A percentile compares a stretch with the other conserved stretches of the same genome.
These are phyloP conservation scores for Erythrolamprus reginae DNA, from an alignment of 2,113 vertebrate species.

Conservation along the genomic window DNA sequence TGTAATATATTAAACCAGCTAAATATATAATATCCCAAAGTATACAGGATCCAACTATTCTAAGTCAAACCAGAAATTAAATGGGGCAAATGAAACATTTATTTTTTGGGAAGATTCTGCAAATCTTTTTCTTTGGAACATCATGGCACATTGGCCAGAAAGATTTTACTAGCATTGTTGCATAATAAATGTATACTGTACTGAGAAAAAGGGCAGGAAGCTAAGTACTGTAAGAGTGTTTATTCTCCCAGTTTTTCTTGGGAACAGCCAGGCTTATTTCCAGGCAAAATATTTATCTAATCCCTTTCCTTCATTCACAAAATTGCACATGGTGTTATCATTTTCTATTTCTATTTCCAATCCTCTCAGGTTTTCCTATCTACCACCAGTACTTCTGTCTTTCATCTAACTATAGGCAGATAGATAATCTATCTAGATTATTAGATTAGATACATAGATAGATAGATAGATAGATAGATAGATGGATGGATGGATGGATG, in stretches of 20 bases:
- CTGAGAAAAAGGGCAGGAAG: neutral
- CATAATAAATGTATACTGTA: neutral
- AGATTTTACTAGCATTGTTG: neutral
- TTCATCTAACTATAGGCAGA: too few species aligned
- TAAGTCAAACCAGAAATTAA: neutral
- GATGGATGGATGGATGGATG: too few species aligned
- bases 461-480: too few species aligned
- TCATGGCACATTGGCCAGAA: neutral
- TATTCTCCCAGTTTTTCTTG: neutral
- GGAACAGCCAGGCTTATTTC: neutral
- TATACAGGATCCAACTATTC: neutral
- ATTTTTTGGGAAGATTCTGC: neutral
- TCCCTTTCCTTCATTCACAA: neutral
- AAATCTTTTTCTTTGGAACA: neutral
- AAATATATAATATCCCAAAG: neutral
- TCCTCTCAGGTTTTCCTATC: neutral
- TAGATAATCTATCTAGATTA: too few species aligned
- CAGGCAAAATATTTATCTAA: neutral
- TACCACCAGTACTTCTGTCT: neutral
- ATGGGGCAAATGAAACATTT: neutral
- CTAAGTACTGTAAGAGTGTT: neutral
- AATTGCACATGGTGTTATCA: neutral
- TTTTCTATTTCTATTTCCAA: neutral
- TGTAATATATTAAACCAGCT: neutral
- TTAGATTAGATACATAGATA: too few species aligned